These are phyloP conservation scores for Ptyas mucosa DNA, from an alignment of 2,113 vertebrate genomes.

Conservation along the genomic window DNA sequence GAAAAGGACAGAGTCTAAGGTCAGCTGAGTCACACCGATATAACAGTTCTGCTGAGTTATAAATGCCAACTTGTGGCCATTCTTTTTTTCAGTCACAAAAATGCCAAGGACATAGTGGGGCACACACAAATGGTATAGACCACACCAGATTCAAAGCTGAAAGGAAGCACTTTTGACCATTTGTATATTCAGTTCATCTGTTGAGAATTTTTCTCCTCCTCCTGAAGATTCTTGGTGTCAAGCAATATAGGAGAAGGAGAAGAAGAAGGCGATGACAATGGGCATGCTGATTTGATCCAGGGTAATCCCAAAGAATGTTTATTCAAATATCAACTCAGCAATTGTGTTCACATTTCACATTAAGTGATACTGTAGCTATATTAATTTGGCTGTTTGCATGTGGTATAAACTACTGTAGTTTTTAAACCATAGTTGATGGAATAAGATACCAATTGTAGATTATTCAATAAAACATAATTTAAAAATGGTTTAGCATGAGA, in stretches of 20 bases:
- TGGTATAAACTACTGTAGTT: neutral
- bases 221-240: neutral
- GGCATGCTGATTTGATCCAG: neutral
- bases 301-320: neutral
- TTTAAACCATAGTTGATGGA: neutral
- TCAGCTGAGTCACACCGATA: neutral
- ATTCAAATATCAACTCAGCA: neutral
- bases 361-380: neutral
- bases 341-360: neutral
- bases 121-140: slow-evolving; percentile 2
- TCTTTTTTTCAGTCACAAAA: neutral
- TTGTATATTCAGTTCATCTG: neutral
- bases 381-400: neutral
- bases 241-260: neutral
- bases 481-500: neutral
- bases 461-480: neutral
- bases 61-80: neutral
- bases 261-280: too few relatives aligned
- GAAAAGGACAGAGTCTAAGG: neutral
- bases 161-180: neutral
- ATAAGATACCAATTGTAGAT: neutral
- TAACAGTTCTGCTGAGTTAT: neutral
- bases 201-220: neutral
- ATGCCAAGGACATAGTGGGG: neutral
- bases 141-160: neutral